These are phyloP conservation scores for Caenorhabditis remanei DNA, from an alignment of 1,140 invertebrate genomes.

Conservation along the genomic window DNA sequence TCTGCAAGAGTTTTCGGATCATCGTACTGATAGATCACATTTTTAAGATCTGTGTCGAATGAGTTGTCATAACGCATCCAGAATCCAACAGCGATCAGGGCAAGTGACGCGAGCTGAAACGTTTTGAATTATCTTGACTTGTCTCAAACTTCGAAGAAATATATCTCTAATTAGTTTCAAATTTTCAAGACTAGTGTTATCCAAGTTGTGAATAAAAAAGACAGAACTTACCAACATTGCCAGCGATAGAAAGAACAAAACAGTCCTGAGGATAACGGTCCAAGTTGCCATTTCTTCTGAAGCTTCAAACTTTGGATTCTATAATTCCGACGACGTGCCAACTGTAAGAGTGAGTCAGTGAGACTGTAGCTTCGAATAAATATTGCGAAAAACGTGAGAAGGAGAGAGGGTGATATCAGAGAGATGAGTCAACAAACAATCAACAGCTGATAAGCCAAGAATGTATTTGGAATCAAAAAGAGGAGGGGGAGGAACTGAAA, in stretches of 20 bases:
- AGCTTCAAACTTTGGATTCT: background rate
- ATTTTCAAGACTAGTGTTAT: no score
- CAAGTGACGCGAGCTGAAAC: slow-evolving; percentile 14
- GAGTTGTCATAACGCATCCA: slow-evolving; percentile 40
- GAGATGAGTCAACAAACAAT: slow-evolving; percentile 34
- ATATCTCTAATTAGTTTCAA: no score
- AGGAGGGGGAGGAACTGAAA: background rate
- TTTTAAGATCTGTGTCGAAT: slow-evolving; percentile 22
- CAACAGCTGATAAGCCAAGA: background rate
- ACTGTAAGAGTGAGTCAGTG: background rate
- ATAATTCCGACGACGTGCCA: background rate
- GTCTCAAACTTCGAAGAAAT: background rate
- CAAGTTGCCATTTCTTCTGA: background rate
- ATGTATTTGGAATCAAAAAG: slow-evolving; percentile 17
- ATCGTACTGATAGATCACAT: background rate
- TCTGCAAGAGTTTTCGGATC: background rate
- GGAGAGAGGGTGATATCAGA: slow-evolving; percentile 23
- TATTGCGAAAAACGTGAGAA: slow-evolving; percentile 20
- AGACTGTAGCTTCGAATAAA: slow-evolving; percentile 26
- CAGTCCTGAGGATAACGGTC: background rate
- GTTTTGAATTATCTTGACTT: background rate
- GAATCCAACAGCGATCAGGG: slow-evolving; percentile 32
- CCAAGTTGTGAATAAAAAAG: no score
- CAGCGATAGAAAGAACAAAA: background rate
- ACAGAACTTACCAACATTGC: slow-evolving; percentile 2